Conservation (phyloP, 53 echinoderm and acorn worm genomes). For the Echinometra lucunter region DNA sequence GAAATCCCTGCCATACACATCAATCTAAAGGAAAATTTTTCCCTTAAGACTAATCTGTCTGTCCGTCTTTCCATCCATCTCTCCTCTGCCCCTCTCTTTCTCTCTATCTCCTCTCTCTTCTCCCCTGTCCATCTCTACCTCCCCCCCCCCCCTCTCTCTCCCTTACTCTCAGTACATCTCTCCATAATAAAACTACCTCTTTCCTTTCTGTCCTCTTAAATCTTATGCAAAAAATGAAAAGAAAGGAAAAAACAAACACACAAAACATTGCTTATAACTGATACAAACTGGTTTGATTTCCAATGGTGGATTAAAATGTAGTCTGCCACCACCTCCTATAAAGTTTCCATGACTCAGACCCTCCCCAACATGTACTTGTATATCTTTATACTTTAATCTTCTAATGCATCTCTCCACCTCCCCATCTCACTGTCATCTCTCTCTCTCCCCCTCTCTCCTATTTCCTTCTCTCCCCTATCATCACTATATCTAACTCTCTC, state of each 20-base stretch:
- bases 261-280: background rate
- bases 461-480: background rate
- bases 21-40: background rate
- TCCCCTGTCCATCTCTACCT: background rate
- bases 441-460: background rate
- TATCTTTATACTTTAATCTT: constrained; percentile 1
- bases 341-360: constrained; percentile 16
- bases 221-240: no score
- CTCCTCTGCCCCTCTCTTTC: background rate
- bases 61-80: no score
- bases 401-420: constrained; percentile 7
- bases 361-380: background rate
- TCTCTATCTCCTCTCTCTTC: background rate
- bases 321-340: background rate
- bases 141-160: background rate
- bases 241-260: no score
- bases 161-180: background rate
- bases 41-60: background rate
- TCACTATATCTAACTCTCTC: background rate
- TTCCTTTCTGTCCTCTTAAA: background rate
- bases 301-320: background rate
- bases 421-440: background rate
- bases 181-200: background rate
- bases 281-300: background rate
- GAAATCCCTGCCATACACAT: constrained; percentile 11